Percentiles rank a stretch among this genome's conserved stretches.
Evolutionary conservation across 2,113 vertebrate species (phyloP).

Genomic region (Mola mola): DNA sequence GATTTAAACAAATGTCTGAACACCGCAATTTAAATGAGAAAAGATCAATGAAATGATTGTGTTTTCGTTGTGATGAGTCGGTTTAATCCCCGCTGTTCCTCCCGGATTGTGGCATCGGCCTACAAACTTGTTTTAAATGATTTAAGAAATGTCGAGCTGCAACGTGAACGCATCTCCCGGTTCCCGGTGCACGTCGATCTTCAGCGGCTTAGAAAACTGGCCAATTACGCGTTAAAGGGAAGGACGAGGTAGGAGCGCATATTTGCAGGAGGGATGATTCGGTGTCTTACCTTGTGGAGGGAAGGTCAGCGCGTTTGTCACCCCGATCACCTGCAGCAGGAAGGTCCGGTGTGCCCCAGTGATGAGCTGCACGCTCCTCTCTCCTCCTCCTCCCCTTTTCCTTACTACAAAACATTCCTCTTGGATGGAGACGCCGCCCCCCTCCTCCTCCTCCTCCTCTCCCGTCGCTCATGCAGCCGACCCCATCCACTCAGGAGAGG

Average conservation of each 20-base stretch:
- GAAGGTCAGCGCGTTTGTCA: slow-evolving; percentile 44
- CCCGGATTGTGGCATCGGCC: too few relatives aligned
- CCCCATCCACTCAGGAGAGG: slow-evolving; percentile 42
- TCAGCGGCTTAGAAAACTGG: not conserved
- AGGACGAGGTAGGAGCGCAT: not conserved
- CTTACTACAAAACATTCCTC: slow-evolving; percentile 66
- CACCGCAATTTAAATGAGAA: too few relatives aligned
- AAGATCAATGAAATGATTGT: too few relatives aligned
- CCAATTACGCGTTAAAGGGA: not conserved
- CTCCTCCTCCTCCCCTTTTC: slow-evolving; percentile 18
- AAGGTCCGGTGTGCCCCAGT: slow-evolving; percentile 49
- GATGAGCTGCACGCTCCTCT: slow-evolving; percentile 49
- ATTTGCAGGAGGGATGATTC: not conserved
- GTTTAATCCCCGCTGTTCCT: too few relatives aligned
- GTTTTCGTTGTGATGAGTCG: too few relatives aligned
- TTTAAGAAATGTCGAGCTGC: not conserved
- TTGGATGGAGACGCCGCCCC: slow-evolving; percentile 49
- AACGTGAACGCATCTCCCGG: not conserved
- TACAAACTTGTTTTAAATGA: too few relatives aligned
- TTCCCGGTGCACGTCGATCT: not conserved
- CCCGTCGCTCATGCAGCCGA: slow-evolving; percentile 33
- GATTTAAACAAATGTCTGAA: too few relatives aligned
- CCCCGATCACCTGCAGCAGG: slow-evolving; percentile 41
- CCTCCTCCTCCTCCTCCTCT: slow-evolving; percentile 22
- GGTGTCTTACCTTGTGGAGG: slow-evolving; percentile 39